These are phyloP conservation scores for Heteractis magnifica DNA, from an alignment of 92 coral and sea anemone genomes.

Conservation along the genomic window DNA sequence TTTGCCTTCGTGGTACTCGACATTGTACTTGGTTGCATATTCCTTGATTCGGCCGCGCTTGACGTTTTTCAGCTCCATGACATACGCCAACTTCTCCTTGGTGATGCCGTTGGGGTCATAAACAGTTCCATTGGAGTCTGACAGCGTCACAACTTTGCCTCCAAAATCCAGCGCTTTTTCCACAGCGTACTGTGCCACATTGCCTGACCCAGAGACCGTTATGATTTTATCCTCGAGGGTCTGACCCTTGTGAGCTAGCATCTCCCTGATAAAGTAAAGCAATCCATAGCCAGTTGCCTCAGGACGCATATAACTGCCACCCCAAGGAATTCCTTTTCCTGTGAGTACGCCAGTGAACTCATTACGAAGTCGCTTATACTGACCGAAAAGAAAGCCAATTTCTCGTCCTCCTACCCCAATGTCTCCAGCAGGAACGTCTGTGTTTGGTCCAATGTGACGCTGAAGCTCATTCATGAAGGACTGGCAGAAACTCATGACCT, in stretches of 20 bases:
- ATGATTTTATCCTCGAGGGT: constrained; percentile 67
- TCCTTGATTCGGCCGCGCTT: constrained; percentile 84
- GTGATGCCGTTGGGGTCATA: constrained; percentile 80
- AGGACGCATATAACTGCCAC: constrained; percentile 79
- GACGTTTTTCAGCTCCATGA: constrained; percentile 78
- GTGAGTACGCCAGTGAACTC: constrained; percentile 90
- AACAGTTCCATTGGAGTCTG: constrained; percentile 76
- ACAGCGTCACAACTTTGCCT: constrained; percentile 75
- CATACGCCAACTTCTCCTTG: constrained; percentile 66
- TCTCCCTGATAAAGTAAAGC: constrained; percentile 76
- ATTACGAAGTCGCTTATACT: constrained; percentile 84
- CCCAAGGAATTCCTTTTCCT: constrained; percentile 76
- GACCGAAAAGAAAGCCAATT: constrained; percentile 84
- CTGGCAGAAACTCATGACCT: constrained; percentile 89
- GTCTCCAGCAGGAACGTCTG: constrained; percentile 92
- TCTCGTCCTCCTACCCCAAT: constrained; percentile 90
- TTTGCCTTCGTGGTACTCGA: constrained; percentile 75
- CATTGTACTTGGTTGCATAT: constrained; percentile 69
- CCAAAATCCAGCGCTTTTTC: constrained; percentile 74
- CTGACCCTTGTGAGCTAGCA: constrained; percentile 65
- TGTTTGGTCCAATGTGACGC: constrained; percentile 81
- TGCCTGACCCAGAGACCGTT: constrained; percentile 81
- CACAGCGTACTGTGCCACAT: constrained; percentile 78
- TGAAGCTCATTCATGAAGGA: constrained; percentile 85
- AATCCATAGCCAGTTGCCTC: constrained; percentile 90